Evolutionary conservation across 1,140 invertebrate species (phyloP), one percentile per base, ranked within the genome.

Genomic region (Megalopta genalis): DNA sequence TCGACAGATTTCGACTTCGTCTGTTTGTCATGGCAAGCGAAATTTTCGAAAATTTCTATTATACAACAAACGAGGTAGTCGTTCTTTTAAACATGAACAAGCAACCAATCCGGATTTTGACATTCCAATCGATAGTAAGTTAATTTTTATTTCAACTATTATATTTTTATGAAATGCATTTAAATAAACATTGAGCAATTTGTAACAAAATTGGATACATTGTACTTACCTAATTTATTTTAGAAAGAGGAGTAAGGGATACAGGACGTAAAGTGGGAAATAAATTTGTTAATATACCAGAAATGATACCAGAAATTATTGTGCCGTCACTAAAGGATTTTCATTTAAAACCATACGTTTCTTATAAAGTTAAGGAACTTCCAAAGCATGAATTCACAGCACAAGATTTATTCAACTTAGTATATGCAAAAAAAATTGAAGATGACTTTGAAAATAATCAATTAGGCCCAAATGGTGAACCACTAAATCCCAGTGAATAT

Each of bases 301-400:
- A 99, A 95, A 97, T 96, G 95, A 95, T 98, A 81, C 98, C 98
- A 16, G 96, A 99, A 90, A 88, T 99, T 21, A 95, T 99, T 80
- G 98, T 99, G 23, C 98, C 98, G 2, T 95, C 99, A 90, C 92
- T 99, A 7, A 96, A 94, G 84, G 95, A 81, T 81, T 95, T 95
- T 67, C 90, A 95, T 93, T 93, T 99, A 37, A 98, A 98, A 92
- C 97, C 98, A 0, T 99, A 99, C 89, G 98, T 99, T 0, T 97
- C 97, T 0, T 99, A 99, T 87, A 95, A 94, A 91, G 94, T 95
- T 0, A 92, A 94, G 14, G 95, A 97, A 71, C 94, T 98, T 6
- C 89, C 93, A 18, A 96, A 98, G 90, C 94, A 95, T 12, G 95
- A 97, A 91, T 98, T 98, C 84, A 98, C 97, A 21, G 93, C 98